phyloP scores from a whole-genome alignment of 2,797 vertebrate species.

The Gymnothorax reevesii region DNA sequence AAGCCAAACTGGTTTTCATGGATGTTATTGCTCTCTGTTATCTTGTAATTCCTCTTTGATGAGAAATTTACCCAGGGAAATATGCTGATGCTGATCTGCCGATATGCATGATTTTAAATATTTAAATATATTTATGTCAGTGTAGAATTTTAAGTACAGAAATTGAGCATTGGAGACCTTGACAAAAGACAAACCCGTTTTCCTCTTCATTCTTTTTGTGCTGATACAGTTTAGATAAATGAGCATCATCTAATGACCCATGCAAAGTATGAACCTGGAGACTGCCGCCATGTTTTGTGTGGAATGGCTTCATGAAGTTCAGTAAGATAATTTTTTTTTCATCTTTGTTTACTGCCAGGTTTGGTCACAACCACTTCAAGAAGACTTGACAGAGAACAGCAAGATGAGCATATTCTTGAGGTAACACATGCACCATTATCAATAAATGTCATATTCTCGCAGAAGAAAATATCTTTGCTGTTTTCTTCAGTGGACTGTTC shows the following conservation, averaged over 20 bases:
- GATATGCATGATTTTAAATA: background rate
- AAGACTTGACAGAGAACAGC: constrained; percentile 91
- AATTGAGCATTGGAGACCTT: background rate
- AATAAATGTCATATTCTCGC: background rate
- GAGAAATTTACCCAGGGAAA: background rate
- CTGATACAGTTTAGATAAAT: background rate
- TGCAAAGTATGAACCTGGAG: background rate
- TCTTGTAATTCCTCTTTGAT: background rate
- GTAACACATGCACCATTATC: constrained; percentile 63
- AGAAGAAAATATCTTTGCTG: background rate
- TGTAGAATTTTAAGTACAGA: background rate
- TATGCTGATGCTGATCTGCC: background rate
- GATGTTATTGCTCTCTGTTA: background rate
- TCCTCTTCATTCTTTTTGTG: background rate
- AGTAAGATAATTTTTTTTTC: background rate
- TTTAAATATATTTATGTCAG: background rate
- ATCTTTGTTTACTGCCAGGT: constrained; percentile 68
- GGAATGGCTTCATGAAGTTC: background rate
- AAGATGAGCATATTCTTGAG: constrained; percentile 93
- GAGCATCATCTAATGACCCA: background rate
- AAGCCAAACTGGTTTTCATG: constrained; percentile 21
- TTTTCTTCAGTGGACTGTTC: background rate
- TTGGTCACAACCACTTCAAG: constrained; percentile 92
- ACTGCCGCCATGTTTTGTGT: background rate
- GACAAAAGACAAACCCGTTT: background rate